These are phyloP conservation scores for Phenganax subtilis DNA, from an alignment of 92 coral and sea anemone species.

Conservation along the genomic window DNA sequence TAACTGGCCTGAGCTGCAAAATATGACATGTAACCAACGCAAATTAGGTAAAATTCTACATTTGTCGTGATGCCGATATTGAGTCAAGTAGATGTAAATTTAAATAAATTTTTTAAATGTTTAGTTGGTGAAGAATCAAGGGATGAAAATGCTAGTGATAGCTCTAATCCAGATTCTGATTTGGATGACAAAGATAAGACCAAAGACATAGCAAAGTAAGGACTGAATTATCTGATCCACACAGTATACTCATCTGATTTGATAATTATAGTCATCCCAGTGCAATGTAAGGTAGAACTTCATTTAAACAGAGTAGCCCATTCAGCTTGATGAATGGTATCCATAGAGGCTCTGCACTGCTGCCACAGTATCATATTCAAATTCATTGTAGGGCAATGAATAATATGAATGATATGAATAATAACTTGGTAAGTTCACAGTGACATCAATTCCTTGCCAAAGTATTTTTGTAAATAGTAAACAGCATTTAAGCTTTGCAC, in stretches of 20 bases:
- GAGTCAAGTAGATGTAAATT: neutral
- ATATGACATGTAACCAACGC: neutral
- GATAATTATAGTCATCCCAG: neutral
- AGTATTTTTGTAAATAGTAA: neutral
- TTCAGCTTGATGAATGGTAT: too few species aligned
- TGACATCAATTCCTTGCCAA: neutral
- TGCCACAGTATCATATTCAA: neutral
- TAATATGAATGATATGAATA: slow-evolving; percentile 14
- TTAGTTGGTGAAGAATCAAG: slow-evolving; percentile 4
- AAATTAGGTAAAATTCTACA: slow-evolving; percentile 27
- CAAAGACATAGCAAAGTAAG: slow-evolving; percentile 11
- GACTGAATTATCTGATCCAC: neutral
- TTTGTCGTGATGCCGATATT: neutral
- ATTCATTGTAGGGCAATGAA: slow-evolving; percentile 11
- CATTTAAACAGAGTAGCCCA: too few species aligned
- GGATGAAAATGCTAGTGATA: neutral
- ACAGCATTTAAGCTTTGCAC: neutral
- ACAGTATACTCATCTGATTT: neutral
- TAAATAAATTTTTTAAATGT: neutral
- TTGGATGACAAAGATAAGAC: neutral
- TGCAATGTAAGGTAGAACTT: too few species aligned
- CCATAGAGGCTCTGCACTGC: too few species aligned
- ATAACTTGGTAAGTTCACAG: slow-evolving; percentile 26
- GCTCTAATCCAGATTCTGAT: slow-evolving; percentile 10
- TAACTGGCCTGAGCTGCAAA: slow-evolving; percentile 22